Base-by-base conservation (phyloP, 2,113 vertebrate species). In the Synodontis membranacea region DNA sequence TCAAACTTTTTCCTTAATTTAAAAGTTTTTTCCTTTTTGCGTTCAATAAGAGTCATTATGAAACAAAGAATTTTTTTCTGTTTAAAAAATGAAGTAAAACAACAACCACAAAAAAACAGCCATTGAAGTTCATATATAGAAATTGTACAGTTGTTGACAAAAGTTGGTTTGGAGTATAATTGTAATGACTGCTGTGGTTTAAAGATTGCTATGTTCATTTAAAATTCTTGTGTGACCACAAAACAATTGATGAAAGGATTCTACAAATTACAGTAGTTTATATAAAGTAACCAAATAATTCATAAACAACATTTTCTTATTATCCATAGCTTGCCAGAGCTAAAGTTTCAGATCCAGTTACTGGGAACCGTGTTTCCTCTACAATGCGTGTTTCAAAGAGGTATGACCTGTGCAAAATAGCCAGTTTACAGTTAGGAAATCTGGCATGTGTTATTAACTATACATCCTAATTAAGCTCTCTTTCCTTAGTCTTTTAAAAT, bases 321-420 rank as follows among this genome's bases (percentile, higher is more conserved):
- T 66, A 12, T 87, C 19, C 28, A n/a, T 17, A 92, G 91, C 92
- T 92, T 82, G 21, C 62, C 56, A 89, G 92, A 87, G 88, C 92
- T 48, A 48, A 56, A 80, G 91, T 91, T 54, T 72, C 50, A 15
- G 87, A 92, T 50, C 74, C 64, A 12, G 34, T 70, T 14, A 86
- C 82, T 58, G 89, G 91, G 0, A 46, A 56, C 19, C 76, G 28
- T 2, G 34, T 76, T 42, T 76, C 84, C 19, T 76, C 89, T 56
- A 83, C 75, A 62, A 14, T 34, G 28, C 90, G 91, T 42, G 90
- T 92, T 54, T 89, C 90, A 70, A 89, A 91, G 81, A 92, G 89
- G 91, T 91, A 60, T 31, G 82, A 31, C 42, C 37, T 52, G 75
- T 50, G 34, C 19, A 52, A 48, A 31, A 50, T 28, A 0, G 2